phyloP scores from a whole-genome alignment of 2,888 invertebrate genomes.

The Heteropelma amictum region DNA sequence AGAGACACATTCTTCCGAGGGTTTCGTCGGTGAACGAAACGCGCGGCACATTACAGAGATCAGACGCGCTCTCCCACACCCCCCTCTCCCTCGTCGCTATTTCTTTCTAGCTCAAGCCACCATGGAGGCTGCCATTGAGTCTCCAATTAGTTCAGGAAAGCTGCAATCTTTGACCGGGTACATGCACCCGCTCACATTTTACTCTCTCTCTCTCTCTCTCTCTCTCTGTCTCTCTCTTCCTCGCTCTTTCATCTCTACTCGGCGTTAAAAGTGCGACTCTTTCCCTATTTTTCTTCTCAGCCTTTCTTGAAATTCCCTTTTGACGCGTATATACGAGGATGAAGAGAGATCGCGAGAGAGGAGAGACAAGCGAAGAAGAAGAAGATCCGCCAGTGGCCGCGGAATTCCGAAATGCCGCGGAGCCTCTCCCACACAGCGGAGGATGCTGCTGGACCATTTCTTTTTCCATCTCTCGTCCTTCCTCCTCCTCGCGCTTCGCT shows the following conservation, averaged over 20 bases:
- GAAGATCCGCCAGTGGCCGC: slow-evolving; percentile 16
- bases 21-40: slow-evolving; percentile 20
- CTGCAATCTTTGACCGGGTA: slow-evolving; percentile 62
- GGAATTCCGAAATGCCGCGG: slow-evolving; percentile 57
- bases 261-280: slow-evolving; percentile 8
- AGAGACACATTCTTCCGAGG: slow-evolving; percentile 46
- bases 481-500: neutral
- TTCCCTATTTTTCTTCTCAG: neutral
- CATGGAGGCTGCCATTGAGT: slow-evolving; percentile 60
- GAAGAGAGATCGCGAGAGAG: neutral
- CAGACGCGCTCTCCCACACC: slow-evolving; percentile 41
- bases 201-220: slow-evolving; percentile 14
- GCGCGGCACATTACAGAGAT: slow-evolving; percentile 51
- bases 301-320: slow-evolving; percentile 33
- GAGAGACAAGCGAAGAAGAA: slow-evolving; percentile 1
- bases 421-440: slow-evolving; percentile 50
- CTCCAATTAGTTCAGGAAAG: slow-evolving; percentile 70
- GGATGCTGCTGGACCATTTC: slow-evolving; percentile 45
- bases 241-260: neutral
- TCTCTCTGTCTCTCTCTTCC: slow-evolving; percentile 1
- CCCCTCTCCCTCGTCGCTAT: slow-evolving; percentile 4
- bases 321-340: slow-evolving; percentile 6
- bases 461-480: slow-evolving; percentile 1
- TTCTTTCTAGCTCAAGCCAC: slow-evolving; percentile 42
- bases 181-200: slow-evolving; percentile 27